Conservation (phyloP, 1,140 invertebrate species). For the Halotydeus destructor region DNA sequence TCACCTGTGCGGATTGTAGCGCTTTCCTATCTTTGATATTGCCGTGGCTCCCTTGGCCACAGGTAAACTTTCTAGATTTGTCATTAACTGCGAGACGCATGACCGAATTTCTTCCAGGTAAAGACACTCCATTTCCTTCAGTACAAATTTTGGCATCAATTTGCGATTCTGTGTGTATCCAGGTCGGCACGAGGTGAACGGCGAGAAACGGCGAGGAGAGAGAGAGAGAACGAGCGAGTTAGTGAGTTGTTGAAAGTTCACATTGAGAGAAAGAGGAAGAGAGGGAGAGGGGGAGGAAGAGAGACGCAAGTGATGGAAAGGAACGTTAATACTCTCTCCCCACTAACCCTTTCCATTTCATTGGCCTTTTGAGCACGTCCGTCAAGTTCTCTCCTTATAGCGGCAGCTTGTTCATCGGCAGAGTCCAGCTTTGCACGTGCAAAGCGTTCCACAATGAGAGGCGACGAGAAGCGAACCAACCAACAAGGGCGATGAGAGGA, state of each 20-base stretch:
- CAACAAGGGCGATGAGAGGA: conserved; percentile 1
- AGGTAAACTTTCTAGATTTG: conserved; percentile 92
- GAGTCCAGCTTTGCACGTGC: conserved; percentile 60
- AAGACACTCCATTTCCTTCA: conserved; percentile 99
- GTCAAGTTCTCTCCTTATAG: conserved; percentile 92
- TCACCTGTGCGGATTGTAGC: conserved; percentile 88
- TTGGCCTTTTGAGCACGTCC: conserved; percentile 85
- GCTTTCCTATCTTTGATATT: conserved; percentile 91
- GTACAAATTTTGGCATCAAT: conserved; percentile 93
- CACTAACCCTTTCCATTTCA: conserved; percentile 79
- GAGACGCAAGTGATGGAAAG: background rate
- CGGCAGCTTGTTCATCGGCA: conserved; percentile 96
- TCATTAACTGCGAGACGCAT: conserved; percentile 93
- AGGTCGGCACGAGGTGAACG: conserved; percentile 19
- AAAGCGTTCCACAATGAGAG: conserved; percentile 1
- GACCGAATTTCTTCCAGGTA: conserved; percentile 95
- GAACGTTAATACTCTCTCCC: conserved; percentile 5
- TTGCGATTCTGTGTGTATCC: conserved; percentile 93
- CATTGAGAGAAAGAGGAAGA: conserved; percentile 1
- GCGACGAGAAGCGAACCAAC: conserved; percentile 2
- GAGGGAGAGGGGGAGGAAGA: background rate
- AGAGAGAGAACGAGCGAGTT: conserved; percentile 1
- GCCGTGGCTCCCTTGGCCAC: conserved; percentile 92
- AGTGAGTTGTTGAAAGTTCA: no score
- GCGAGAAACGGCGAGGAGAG: background rate